Evolutionary conservation across 2,113 vertebrate genomes (phyloP).

Genomic region (Alexandromys fortis): DNA sequence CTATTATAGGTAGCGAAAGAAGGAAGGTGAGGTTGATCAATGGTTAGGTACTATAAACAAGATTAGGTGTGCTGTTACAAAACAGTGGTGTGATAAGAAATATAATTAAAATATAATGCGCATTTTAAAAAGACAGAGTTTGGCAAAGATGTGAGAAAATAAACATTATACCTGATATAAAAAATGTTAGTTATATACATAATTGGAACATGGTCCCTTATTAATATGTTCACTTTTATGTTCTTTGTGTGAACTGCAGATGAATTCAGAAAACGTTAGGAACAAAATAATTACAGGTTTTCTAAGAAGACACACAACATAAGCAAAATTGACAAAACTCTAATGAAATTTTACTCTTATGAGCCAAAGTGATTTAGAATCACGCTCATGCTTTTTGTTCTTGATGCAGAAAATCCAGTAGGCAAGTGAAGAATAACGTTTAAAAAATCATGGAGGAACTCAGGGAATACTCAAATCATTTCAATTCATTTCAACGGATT

Average conservation of each 20-base stretch:
- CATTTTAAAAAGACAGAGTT: neutral
- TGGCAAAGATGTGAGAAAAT: neutral
- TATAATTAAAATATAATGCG: no score
- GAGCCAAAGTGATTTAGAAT: neutral
- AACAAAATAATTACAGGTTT: neutral
- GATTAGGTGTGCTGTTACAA: neutral
- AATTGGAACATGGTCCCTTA: neutral
- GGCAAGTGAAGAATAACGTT: neutral
- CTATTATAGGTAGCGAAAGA: accelerated
- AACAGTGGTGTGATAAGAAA: neutral
- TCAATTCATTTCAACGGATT: neutral
- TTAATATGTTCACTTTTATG: neutral
- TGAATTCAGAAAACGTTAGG: neutral
- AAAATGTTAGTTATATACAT: neutral
- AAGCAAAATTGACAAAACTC: neutral
- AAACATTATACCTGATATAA: neutral
- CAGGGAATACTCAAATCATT: neutral
- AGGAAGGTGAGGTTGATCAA: no score
- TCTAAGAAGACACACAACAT: neutral
- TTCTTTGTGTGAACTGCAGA: neutral
- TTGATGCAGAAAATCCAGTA: neutral
- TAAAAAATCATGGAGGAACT: neutral
- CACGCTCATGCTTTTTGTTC: neutral
- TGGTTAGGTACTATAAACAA: no score
- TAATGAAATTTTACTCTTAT: neutral